Evolutionary conservation across 2,113 vertebrate genomes (phyloP).

Genomic region (Tretioscincus oriximinensis): DNA sequence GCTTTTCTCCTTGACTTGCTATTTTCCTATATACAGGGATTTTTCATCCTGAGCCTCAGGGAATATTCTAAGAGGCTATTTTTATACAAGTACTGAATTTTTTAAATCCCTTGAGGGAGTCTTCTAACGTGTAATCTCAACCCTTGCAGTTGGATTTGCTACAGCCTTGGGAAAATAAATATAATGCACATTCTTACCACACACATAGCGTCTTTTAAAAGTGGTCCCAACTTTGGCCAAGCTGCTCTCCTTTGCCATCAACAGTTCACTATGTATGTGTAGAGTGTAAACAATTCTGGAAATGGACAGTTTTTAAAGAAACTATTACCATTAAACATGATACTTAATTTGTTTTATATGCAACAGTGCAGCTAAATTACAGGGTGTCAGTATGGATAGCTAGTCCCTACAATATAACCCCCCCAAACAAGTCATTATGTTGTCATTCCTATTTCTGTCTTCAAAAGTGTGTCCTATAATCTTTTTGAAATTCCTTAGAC

Average conservation of each 20-base stretch:
- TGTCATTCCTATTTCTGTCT: conserved; percentile 1
- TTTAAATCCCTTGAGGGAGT: not conserved
- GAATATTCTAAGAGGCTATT: too few relatives aligned
- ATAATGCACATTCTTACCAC: not conserved
- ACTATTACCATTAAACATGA: not conserved
- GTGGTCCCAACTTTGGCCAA: not conserved
- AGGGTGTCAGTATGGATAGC: not conserved
- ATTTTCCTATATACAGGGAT: not conserved
- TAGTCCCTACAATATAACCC: not conserved
- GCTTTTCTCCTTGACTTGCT: not conserved
- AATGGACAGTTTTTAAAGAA: not conserved
- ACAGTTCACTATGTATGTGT: not conserved
- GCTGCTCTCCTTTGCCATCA: not conserved
- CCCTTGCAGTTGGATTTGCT: not conserved
- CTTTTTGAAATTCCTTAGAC: not conserved
- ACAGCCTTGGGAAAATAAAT: not conserved
- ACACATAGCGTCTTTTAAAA: not conserved
- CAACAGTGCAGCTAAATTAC: conserved; percentile 30
- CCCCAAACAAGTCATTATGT: not conserved
- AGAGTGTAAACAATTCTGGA: not conserved
- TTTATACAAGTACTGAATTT: not conserved
- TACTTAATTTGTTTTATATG: conserved; percentile 33
- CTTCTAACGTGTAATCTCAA: not conserved
- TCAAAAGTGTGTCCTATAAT: not conserved
- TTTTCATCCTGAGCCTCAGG: not conserved